phyloP scores from a whole-genome alignment of 1,140 invertebrate species.

The Luehdorfia chinensis region DNA sequence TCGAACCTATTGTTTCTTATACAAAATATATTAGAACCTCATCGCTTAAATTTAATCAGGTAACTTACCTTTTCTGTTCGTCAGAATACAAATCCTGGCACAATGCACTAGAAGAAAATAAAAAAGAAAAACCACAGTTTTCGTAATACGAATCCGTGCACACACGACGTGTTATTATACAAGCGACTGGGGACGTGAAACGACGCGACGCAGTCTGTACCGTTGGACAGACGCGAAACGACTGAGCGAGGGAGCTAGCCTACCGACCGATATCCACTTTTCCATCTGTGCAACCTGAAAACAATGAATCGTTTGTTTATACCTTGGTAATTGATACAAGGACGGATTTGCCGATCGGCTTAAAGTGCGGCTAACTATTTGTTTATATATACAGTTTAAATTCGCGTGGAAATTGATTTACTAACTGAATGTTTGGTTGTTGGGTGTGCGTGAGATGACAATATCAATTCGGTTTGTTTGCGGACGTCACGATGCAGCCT shows the following conservation, averaged over 20 bases:
- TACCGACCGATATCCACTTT: slow-evolving; percentile 14
- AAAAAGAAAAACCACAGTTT: slow-evolving; percentile 9
- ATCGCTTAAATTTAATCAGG: slow-evolving; percentile 2
- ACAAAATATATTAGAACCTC: background rate
- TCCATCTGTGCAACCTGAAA: slow-evolving; percentile 26
- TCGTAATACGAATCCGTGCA: slow-evolving; percentile 14
- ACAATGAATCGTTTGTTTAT: slow-evolving; percentile 48
- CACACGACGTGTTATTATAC: slow-evolving; percentile 18
- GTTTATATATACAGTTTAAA: slow-evolving; percentile 3
- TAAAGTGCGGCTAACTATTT: slow-evolving; percentile 2
- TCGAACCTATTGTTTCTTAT: background rate
- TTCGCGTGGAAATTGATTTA: background rate
- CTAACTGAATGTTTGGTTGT: background rate
- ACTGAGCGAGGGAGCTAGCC: slow-evolving; percentile 19
- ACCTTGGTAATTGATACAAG: slow-evolving; percentile 35
- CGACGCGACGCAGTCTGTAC: slow-evolving; percentile 17
- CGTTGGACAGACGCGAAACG: slow-evolving; percentile 19
- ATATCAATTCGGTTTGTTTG: slow-evolving; percentile 19
- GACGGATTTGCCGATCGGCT: slow-evolving; percentile 21
- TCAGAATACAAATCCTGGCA: slow-evolving; percentile 20
- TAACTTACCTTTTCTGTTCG: slow-evolving; percentile 16
- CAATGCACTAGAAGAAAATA: slow-evolving; percentile 20
- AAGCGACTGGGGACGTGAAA: slow-evolving; percentile 10
- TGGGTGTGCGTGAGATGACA: slow-evolving; percentile 14
- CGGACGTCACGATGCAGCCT: slow-evolving; percentile 20